Conservation (phyloP, 2,797 vertebrate genomes). For the Halcyon leucocephala region DNA sequence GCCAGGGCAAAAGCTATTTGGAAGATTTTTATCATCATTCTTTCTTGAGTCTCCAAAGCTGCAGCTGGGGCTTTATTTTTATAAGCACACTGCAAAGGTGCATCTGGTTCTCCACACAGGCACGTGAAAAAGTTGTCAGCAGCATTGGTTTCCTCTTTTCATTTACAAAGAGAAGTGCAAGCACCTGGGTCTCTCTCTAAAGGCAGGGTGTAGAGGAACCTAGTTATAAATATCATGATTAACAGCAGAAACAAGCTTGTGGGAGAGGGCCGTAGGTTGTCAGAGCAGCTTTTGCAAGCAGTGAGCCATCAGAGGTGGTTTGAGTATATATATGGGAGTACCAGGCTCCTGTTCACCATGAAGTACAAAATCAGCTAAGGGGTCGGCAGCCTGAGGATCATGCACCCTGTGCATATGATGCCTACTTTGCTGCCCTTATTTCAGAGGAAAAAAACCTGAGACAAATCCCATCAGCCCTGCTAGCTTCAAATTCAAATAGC, state of each 20-base stretch:
- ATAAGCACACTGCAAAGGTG: neutral
- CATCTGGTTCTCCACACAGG: neutral
- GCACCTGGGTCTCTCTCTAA: neutral
- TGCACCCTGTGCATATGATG: accelerated
- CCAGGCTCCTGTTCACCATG: neutral
- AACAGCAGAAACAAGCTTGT: neutral
- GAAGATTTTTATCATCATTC: neutral
- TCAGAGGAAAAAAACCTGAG: neutral
- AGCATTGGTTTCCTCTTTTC: neutral
- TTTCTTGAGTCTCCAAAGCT: neutral
- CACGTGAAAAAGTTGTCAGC: neutral
- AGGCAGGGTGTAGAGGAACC: neutral
- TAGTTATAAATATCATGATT: neutral
- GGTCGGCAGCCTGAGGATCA: neutral
- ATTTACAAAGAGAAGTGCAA: neutral
- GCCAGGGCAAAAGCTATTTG: conserved; percentile 40
- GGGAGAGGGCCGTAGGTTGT: neutral
- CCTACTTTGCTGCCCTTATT: neutral
- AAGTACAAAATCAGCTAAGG: neutral
- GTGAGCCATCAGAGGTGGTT: neutral
- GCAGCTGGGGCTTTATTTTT: conserved; percentile 26
- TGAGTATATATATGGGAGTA: neutral
- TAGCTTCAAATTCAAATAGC: neutral
- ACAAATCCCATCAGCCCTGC: neutral
- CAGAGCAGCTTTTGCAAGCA: neutral